Percentiles rank a stretch among this genome's conserved stretches.
phyloP scores from a whole-genome alignment of 2,888 invertebrate species.

The Heliconius sara region DNA sequence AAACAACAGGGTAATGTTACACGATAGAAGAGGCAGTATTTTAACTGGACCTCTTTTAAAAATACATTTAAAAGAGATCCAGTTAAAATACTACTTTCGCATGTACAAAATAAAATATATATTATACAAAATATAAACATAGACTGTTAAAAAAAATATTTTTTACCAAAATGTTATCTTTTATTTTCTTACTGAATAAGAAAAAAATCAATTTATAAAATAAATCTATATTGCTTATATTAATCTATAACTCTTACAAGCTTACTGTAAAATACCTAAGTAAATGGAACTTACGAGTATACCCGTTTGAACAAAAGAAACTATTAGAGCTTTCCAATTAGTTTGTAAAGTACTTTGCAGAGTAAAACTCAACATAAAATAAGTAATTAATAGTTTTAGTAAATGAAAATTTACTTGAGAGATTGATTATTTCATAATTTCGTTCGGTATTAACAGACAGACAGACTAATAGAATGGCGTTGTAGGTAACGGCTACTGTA shows the following conservation, averaged over 20 bases:
- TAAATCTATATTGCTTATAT: background rate
- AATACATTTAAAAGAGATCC: too few relatives aligned
- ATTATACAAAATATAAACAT: too few relatives aligned
- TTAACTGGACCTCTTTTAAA: too few relatives aligned
- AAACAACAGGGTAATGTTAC: too few relatives aligned
- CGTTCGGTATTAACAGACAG: background rate
- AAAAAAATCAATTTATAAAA: conserved; percentile 1
- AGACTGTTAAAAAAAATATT: too few relatives aligned
- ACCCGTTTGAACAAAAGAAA: conserved; percentile 34
- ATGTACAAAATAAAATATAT: too few relatives aligned
- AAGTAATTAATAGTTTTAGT: conserved; percentile 19
- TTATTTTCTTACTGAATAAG: background rate
- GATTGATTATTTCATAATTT: conserved; percentile 11
- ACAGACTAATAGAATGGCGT: background rate
- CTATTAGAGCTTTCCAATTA: conserved; percentile 32
- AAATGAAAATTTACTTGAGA: conserved; percentile 4
- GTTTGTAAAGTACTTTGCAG: conserved; percentile 21
- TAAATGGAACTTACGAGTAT: conserved; percentile 13
- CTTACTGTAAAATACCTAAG: background rate
- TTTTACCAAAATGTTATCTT: too few relatives aligned
- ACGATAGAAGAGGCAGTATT: too few relatives aligned
- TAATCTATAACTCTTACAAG: background rate
- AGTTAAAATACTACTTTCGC: too few relatives aligned
- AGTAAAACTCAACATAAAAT: conserved; percentile 2
- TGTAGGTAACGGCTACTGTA: too few relatives aligned